A percentile compares a stretch with the other conserved stretches of the same genome.
Conservation (phyloP, 2,113 vertebrate species). For the Takifugu bimaculatus region DNA sequence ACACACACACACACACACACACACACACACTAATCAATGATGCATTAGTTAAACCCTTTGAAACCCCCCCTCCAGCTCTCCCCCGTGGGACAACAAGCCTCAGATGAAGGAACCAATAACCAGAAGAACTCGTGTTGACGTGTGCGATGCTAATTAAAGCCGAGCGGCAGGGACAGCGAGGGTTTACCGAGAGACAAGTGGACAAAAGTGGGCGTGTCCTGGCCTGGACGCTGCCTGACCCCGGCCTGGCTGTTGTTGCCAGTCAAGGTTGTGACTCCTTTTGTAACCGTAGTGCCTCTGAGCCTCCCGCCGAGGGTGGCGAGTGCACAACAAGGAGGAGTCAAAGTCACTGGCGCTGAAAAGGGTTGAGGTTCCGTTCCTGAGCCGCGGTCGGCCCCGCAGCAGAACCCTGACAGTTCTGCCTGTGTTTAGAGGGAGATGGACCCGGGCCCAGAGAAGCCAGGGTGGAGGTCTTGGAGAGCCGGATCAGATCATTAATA, state of each 20-base stretch:
- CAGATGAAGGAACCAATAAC: too few species aligned
- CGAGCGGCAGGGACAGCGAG: neutral
- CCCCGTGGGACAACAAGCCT: too few species aligned
- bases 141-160: neutral
- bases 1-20: too few species aligned
- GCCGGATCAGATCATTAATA: too few species aligned
- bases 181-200: constrained; percentile 7
- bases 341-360: neutral
- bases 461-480: too few species aligned
- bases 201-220: constrained; percentile 12
- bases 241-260: neutral
- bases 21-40: too few species aligned
- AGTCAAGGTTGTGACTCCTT: constrained; percentile 19
- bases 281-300: constrained; percentile 6
- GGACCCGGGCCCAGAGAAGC: too few species aligned
- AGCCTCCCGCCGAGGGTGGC: neutral
- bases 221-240: constrained; percentile 1
- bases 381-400: neutral
- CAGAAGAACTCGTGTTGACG: too few species aligned
- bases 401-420: neutral
- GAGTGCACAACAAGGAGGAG: neutral
- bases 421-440: too few species aligned
- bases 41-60: too few species aligned
- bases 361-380: too few species aligned
- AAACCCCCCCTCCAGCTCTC: too few species aligned